These are phyloP conservation scores for Drosophila subobscura DNA, from an alignment of 1,140 invertebrate genomes.

Conservation along the genomic window DNA sequence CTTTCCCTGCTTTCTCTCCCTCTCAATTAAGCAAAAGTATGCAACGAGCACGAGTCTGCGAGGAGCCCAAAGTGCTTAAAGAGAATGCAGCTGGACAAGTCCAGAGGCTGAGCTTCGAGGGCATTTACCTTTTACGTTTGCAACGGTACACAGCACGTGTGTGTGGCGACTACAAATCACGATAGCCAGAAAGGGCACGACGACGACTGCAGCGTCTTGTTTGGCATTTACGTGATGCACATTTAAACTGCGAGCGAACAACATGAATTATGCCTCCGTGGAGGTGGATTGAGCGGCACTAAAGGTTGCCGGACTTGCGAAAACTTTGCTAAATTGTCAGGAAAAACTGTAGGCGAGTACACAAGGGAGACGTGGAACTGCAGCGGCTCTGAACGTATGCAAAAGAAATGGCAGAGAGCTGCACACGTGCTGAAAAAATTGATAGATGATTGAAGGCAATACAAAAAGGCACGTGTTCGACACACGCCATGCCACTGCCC, in stretches of 20 bases:
- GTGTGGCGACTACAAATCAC: slow-evolving; percentile 58
- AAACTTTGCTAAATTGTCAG: slow-evolving; percentile 72
- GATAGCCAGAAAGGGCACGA: slow-evolving; percentile 27
- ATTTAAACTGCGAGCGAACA: slow-evolving; percentile 68
- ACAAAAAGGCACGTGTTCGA: slow-evolving; percentile 54
- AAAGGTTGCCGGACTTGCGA: slow-evolving; percentile 36
- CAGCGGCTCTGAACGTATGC: slow-evolving; percentile 64
- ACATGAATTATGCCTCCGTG: slow-evolving; percentile 70
- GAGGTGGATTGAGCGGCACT: not conserved
- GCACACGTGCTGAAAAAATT: slow-evolving; percentile 75
- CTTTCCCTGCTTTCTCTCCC: slow-evolving; percentile 6
- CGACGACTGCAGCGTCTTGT: slow-evolving; percentile 57
- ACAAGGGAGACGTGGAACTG: slow-evolving; percentile 51
- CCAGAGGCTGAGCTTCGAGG: slow-evolving; percentile 3
- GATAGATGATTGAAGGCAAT: slow-evolving; percentile 69
- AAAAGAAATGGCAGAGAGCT: slow-evolving; percentile 37
- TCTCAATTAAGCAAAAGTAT: slow-evolving; percentile 58
- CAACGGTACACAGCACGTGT: not conserved
- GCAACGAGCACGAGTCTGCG: slow-evolving; percentile 8
- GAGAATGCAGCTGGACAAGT: slow-evolving; percentile 21
- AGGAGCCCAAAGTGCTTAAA: slow-evolving; percentile 6
- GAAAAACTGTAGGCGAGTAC: slow-evolving; percentile 52
- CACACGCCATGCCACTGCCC: slow-evolving; percentile 6
- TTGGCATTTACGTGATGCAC: slow-evolving; percentile 77
- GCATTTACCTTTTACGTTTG: slow-evolving; percentile 2